Evolutionary conservation across 1,140 invertebrate genomes (phyloP).

Genomic region (Eupristina koningsbergeri): DNA sequence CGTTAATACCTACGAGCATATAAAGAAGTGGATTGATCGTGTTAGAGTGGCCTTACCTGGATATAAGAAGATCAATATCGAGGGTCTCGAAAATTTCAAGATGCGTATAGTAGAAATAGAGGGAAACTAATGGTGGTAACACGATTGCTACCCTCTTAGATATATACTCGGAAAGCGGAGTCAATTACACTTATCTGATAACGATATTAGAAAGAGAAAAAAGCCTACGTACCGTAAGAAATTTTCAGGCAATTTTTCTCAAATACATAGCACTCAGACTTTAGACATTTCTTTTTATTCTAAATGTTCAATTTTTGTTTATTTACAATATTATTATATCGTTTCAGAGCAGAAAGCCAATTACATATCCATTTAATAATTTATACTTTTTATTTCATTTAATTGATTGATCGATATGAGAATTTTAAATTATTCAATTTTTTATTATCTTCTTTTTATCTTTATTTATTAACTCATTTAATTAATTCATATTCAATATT

Average conservation of each 20-base stretch:
- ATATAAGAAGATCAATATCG: constrained; percentile 82
- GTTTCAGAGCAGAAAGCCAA: too few relatives aligned
- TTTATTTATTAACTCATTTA: too few relatives aligned
- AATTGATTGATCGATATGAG: too few relatives aligned
- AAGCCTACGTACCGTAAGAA: background rate
- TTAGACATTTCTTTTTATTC: too few relatives aligned
- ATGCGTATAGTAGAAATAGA: constrained; percentile 47
- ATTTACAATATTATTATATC: too few relatives aligned
- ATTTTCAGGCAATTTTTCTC: background rate
- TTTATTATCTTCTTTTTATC: too few relatives aligned
- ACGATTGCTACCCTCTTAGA: constrained; percentile 30
- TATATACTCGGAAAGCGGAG: constrained; percentile 28
- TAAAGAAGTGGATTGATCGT: constrained; percentile 80
- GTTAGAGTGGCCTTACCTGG: constrained; percentile 80
- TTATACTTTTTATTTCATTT: too few relatives aligned
- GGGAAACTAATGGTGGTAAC: constrained; percentile 41
- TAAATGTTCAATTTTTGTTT: too few relatives aligned
- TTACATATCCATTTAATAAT: too few relatives aligned
- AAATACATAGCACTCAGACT: background rate
- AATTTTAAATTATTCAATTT: too few relatives aligned
- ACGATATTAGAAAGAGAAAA: background rate
- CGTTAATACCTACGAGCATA: constrained; percentile 79
- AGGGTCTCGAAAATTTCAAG: constrained; percentile 66
- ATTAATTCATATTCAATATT: too few relatives aligned
- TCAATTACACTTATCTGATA: constrained; percentile 8